Conservation (phyloP, 2,888 invertebrate genomes). For the Mythimna pallens region DNA sequence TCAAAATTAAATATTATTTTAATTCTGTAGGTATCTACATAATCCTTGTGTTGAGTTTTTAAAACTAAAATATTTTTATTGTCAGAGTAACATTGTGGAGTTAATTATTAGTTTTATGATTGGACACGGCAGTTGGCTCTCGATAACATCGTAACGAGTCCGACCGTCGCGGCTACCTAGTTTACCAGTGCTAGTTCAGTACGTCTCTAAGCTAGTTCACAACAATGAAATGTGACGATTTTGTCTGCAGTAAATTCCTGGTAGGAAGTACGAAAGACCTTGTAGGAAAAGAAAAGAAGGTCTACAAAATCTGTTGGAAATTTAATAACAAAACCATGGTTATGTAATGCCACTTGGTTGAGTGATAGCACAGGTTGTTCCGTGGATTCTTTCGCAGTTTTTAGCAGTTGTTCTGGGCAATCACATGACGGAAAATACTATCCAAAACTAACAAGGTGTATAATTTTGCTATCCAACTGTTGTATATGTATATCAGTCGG, state of each 20-base stretch:
- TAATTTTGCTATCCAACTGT: too few species aligned
- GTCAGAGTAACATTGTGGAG: conserved; percentile 12
- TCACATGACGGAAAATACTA: too few species aligned
- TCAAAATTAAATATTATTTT: background rate
- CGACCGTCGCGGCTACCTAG: background rate
- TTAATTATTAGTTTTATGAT: conserved; percentile 46
- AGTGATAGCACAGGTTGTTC: background rate
- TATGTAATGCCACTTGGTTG: background rate
- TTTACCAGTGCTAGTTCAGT: background rate
- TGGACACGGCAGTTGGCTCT: conserved; percentile 3
- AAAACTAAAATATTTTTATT: background rate
- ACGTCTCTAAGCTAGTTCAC: too few species aligned
- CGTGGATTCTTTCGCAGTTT: too few species aligned
- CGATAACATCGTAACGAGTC: conserved; percentile 18
- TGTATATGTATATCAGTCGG: background rate
- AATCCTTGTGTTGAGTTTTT: background rate
- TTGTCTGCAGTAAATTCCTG: background rate
- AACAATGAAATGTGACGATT: background rate
- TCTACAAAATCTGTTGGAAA: background rate
- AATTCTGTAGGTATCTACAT: background rate
- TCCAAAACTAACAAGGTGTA: too few species aligned
- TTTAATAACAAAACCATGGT: background rate
- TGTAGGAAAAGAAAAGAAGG: background rate
- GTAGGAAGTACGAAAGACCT: background rate
- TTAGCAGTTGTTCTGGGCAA: too few species aligned